Conservation (phyloP, 2,113 vertebrate genomes). For the Fulica atra region DNA sequence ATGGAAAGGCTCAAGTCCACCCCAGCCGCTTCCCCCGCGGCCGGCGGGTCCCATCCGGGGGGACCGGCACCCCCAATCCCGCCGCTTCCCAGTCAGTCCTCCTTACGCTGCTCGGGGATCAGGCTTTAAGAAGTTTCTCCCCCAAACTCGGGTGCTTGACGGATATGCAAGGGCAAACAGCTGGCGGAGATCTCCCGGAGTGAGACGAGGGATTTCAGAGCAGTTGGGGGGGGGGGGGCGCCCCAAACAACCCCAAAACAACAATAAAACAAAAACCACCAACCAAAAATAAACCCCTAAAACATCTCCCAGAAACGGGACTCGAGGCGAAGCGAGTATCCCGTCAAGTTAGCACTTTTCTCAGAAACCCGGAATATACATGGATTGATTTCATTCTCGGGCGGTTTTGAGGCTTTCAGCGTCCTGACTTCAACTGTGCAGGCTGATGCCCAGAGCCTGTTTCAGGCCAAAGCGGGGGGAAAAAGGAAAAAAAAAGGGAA, state of each 20-base stretch:
- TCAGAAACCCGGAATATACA: not conserved
- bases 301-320: not conserved
- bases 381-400: not conserved
- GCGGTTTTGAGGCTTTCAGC: not conserved
- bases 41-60: not conserved
- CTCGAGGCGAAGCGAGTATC: not conserved
- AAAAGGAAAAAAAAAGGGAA: no score
- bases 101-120: not conserved
- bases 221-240: fast-evolving
- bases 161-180: not conserved
- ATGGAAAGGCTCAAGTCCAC: not conserved
- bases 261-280: not conserved
- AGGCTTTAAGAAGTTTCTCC: not conserved
- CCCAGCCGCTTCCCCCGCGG: not conserved
- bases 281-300: no score
- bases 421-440: not conserved
- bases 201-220: not conserved
- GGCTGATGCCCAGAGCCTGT: not conserved
- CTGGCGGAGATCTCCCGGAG: not conserved
- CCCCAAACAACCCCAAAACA: no score
- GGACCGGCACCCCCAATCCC: not conserved
- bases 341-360: not conserved
- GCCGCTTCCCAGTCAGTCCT: not conserved
- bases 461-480: not conserved
- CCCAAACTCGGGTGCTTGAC: not conserved